Conservation (phyloP, 2,113 vertebrate genomes). For the Paramormyrops kingsleyae region DNA sequence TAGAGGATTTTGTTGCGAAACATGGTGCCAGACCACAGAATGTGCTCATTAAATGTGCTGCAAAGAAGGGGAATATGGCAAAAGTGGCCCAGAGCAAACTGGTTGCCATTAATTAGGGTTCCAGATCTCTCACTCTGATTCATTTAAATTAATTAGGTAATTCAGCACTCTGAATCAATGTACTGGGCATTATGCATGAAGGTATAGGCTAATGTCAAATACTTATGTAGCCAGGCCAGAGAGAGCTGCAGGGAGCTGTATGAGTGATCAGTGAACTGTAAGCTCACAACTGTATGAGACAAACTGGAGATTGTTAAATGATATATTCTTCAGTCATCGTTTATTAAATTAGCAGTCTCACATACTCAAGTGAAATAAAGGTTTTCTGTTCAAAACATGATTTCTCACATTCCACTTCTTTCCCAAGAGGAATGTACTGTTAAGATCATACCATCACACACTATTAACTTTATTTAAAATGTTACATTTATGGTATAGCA, state of each 20-base stretch:
- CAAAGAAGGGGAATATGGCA: neutral
- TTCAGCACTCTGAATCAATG: constrained; percentile 51
- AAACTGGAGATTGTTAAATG: neutral
- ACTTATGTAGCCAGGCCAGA: constrained; percentile 13
- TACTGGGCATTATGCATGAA: constrained; percentile 48
- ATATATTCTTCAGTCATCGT: neutral
- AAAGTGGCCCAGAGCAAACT: constrained; percentile 37
- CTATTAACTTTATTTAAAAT: neutral
- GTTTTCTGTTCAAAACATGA: neutral
- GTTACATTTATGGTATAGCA: neutral
- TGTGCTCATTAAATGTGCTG: constrained; percentile 10
- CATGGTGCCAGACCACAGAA: neutral
- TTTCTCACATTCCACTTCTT: constrained; percentile 32
- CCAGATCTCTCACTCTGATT: constrained; percentile 31
- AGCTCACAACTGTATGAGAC: neutral
- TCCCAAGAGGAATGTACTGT: neutral
- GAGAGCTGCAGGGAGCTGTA: neutral
- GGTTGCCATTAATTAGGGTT: constrained; percentile 52
- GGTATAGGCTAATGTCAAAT: constrained; percentile 25
- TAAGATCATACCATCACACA: neutral
- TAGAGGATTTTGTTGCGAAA: neutral
- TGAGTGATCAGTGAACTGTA: neutral
- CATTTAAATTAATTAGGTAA: constrained; percentile 25
- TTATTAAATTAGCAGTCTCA: neutral
- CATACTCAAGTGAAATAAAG: neutral